These are phyloP conservation scores for Drosophila sulfurigaster DNA, from an alignment of 1,140 invertebrate genomes.

Conservation along the genomic window DNA sequence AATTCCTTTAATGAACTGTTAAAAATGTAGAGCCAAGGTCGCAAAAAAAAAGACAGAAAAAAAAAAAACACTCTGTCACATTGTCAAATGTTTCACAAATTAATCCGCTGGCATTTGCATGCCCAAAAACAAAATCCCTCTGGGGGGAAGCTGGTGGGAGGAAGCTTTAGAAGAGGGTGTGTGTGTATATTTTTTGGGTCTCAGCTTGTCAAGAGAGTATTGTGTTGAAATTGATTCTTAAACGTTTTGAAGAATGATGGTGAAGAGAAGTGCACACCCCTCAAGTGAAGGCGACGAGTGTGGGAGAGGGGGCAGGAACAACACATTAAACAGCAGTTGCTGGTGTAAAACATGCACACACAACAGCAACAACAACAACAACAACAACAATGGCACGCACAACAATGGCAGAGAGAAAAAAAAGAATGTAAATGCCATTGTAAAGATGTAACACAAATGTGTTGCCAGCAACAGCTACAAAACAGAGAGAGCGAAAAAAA, in stretches of 20 bases:
- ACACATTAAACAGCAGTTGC: slow-evolving; percentile 64
- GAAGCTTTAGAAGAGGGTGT: neutral
- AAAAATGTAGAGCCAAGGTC: slow-evolving; percentile 24
- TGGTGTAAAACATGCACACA: slow-evolving; percentile 43
- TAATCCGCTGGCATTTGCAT: slow-evolving; percentile 64
- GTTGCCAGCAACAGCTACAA: slow-evolving; percentile 13
- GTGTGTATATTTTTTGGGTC: slow-evolving; percentile 1
- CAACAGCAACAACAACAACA: slow-evolving; percentile 17
- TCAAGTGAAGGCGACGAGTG: too few relatives aligned
- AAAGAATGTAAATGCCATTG: slow-evolving; percentile 64
- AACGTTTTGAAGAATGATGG: slow-evolving; percentile 77
- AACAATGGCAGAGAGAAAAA: slow-evolving; percentile 27
- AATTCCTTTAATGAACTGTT: slow-evolving; percentile 11
- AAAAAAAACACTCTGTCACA: slow-evolving; percentile 31
- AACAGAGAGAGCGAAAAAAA: slow-evolving; percentile 10
- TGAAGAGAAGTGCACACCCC: slow-evolving; percentile 32
- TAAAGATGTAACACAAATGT: slow-evolving; percentile 38
- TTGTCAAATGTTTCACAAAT: slow-evolving; percentile 33
- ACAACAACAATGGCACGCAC: slow-evolving; percentile 12
- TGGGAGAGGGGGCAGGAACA: slow-evolving; percentile 22
- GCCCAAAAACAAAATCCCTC: neutral
- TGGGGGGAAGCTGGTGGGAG: neutral
- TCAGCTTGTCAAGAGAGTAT: slow-evolving; percentile 45
- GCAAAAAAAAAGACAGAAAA: neutral
- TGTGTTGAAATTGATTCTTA: slow-evolving; percentile 79